Conservation (phyloP, 2,113 vertebrate species). For the Butorides virescens region DNA sequence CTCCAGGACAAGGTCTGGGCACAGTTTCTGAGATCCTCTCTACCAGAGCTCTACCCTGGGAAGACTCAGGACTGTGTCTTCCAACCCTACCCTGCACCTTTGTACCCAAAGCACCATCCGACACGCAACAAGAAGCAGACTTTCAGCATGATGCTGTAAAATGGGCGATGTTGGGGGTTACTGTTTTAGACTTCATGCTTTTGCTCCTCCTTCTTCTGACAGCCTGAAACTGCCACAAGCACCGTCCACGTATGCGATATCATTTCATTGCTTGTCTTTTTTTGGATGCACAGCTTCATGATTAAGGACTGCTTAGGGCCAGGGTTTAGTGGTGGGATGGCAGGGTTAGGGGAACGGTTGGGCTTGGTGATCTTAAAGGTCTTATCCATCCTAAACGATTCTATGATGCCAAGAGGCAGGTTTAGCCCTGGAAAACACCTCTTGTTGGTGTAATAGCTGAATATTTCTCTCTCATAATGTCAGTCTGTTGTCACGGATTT, state of each 20-base stretch:
- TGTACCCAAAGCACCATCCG: background rate
- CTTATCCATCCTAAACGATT: no score
- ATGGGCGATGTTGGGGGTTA: background rate
- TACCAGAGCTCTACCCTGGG: background rate
- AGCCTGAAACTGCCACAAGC: background rate
- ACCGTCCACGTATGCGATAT: background rate
- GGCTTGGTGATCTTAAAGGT: no score
- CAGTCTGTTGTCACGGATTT: background rate
- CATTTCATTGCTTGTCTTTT: background rate
- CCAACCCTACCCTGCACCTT: background rate
- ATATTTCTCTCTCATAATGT: background rate
- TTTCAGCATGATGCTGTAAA: background rate
- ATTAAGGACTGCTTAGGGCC: no score
- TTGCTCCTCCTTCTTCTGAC: background rate
- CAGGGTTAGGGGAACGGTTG: no score
- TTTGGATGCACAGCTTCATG: background rate
- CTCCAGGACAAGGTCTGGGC: background rate
- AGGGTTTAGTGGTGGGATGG: no score
- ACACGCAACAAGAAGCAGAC: background rate
- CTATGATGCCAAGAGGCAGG: background rate
- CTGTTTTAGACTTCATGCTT: background rate
- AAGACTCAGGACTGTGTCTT: background rate
- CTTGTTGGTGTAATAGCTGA: background rate
- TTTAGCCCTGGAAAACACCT: background rate
- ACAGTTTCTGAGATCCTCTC: background rate